phyloP scores from a whole-genome alignment of 2,797 vertebrate species.

The Hirundo rustica region DNA sequence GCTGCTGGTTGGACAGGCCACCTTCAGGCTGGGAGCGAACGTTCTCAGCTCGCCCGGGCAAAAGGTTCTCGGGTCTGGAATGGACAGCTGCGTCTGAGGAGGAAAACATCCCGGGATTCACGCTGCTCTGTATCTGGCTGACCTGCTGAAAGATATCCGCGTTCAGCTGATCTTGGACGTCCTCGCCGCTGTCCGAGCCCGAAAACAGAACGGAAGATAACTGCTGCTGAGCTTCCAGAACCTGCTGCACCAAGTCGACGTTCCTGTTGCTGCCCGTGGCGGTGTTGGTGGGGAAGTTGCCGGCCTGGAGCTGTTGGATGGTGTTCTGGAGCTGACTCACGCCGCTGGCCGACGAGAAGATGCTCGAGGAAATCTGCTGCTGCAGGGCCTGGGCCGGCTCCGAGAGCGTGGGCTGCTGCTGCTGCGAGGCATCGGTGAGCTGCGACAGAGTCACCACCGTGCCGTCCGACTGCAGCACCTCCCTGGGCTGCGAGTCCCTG shows the following conservation, averaged over 20 bases:
- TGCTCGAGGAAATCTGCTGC: slow-evolving; percentile 79
- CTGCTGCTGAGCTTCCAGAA: slow-evolving; percentile 87
- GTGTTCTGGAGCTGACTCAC: slow-evolving; percentile 93
- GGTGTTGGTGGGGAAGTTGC: slow-evolving; percentile 79
- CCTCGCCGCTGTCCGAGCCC: slow-evolving; percentile 84
- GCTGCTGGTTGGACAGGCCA: slow-evolving; percentile 77
- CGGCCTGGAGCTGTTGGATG: slow-evolving; percentile 92
- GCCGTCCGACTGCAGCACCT: slow-evolving; percentile 80
- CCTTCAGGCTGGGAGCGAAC: slow-evolving; percentile 79
- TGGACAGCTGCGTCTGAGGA: slow-evolving; percentile 75
- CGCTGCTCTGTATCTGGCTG: slow-evolving; percentile 77
- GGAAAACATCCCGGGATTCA: slow-evolving; percentile 76
- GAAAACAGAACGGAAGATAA: slow-evolving; percentile 91
- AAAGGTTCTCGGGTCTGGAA: slow-evolving; percentile 74
- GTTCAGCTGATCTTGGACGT: slow-evolving; percentile 92
- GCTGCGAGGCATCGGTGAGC: slow-evolving; percentile 80
- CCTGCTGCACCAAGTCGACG: slow-evolving; percentile 86
- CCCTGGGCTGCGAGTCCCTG: slow-evolving; percentile 84
- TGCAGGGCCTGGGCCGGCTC: slow-evolving; percentile 80
- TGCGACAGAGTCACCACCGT: slow-evolving; percentile 85
- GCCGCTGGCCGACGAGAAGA: slow-evolving; percentile 84
- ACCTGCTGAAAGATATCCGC: slow-evolving; percentile 87
- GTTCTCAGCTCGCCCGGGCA: slow-evolving; percentile 76
- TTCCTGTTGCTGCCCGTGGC: slow-evolving; percentile 78
- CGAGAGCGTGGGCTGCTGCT: slow-evolving; percentile 69